Conservation (phyloP, 2,113 vertebrate genomes). For the Oryzias curvinotus region DNA sequence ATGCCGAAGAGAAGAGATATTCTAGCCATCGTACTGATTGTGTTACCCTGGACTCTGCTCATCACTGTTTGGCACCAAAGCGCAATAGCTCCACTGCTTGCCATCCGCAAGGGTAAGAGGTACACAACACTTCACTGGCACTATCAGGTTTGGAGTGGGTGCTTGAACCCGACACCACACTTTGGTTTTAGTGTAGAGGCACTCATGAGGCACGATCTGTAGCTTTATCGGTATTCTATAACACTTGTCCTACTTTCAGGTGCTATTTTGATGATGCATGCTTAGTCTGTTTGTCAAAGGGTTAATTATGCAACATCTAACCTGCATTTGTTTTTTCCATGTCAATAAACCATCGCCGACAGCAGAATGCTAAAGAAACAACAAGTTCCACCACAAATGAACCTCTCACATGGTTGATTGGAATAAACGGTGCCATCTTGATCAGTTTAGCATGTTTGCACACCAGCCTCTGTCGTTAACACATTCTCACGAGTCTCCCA, state of each 20-base stretch:
- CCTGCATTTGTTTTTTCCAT: no score
- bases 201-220: constrained; percentile 28
- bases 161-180: constrained; percentile 46
- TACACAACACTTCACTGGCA: constrained; percentile 25
- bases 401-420: not conserved
- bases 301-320: no score
- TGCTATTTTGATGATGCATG: no score
- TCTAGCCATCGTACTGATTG: constrained; percentile 97
- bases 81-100: constrained; percentile 91
- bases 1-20: constrained; percentile 99
- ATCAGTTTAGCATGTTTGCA: not conserved
- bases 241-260: constrained; percentile 22
- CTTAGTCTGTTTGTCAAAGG: no score
- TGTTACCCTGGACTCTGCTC: constrained; percentile 98
- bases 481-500: constrained; percentile 18
- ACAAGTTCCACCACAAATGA: not conserved
- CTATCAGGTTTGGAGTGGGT: constrained; percentile 38
- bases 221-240: constrained; percentile 39
- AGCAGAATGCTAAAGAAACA: no score
- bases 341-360: no score
- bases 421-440: not conserved
- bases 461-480: constrained; percentile 25
- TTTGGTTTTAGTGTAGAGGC: constrained; percentile 40
- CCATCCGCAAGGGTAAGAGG: constrained; percentile 91
- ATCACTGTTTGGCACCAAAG: constrained; percentile 99